Percentiles rank a stretch among this genome's conserved stretches.
Conservation (phyloP, 2,888 invertebrate genomes). For the Hirtodrosophila trivittata region DNA sequence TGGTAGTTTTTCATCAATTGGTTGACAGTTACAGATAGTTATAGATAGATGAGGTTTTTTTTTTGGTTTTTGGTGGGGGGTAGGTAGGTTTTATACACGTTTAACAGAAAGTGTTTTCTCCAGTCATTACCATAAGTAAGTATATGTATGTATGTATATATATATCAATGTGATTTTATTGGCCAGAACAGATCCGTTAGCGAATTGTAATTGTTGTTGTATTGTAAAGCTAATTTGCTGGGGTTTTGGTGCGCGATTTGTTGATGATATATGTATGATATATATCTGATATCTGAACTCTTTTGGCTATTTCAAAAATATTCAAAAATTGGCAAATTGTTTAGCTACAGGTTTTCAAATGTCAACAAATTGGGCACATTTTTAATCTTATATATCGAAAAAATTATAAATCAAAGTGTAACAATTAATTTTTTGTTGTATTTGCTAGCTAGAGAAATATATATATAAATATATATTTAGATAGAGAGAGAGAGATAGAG, state of each 20-base stretch:
- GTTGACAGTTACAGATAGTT: conserved; percentile 42
- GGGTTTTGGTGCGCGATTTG: conserved; percentile 53
- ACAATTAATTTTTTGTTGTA: conserved; percentile 79
- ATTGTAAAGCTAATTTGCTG: conserved; percentile 59
- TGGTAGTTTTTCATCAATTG: no score
- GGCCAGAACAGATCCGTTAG: conserved; percentile 75
- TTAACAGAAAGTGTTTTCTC: conserved; percentile 75
- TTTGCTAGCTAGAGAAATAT: conserved; percentile 58
- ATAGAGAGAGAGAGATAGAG: conserved; percentile 16
- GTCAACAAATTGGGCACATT: conserved; percentile 75
- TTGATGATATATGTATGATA: conserved; percentile 33
- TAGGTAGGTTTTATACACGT: conserved; percentile 47
- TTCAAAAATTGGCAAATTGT: conserved; percentile 82
- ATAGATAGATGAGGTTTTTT: conserved; percentile 50
- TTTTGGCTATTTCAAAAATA: conserved; percentile 62
- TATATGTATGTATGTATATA: conserved; percentile 24
- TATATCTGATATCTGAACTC: conserved; percentile 20
- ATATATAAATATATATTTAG: conserved; percentile 25
- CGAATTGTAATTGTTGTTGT: conserved; percentile 56
- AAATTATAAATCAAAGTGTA: conserved; percentile 23
- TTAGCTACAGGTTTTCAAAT: conserved; percentile 83
- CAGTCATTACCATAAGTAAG: conserved; percentile 83
- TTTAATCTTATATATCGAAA: conserved; percentile 32
- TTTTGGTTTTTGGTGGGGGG: conserved; percentile 40
- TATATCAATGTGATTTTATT: conserved; percentile 59